Conservation (phyloP, 2,113 vertebrate species). For the Sinocyclocheilus rhinocerous region DNA sequence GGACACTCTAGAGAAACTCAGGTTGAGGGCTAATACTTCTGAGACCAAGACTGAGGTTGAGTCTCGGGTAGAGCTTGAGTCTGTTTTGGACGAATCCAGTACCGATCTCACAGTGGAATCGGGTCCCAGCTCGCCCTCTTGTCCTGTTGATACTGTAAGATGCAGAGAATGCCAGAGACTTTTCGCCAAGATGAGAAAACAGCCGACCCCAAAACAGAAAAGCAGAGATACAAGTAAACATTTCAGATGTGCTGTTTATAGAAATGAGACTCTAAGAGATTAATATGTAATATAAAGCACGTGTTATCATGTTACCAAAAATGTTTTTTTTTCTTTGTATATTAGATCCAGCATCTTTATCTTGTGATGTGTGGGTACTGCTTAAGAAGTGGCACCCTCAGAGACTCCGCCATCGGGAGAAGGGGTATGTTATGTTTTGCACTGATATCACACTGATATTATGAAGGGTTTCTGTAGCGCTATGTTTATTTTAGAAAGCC, state of each 20-base stretch:
- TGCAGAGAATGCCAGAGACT: conserved; percentile 37
- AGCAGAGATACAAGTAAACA: conserved; percentile 19
- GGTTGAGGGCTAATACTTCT: background rate
- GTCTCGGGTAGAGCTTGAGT: background rate
- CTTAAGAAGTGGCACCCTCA: conserved; percentile 38
- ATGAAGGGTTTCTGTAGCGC: background rate
- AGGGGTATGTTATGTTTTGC: conserved; percentile 9
- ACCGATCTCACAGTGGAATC: conserved; percentile 19
- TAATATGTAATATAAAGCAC: background rate
- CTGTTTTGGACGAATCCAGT: background rate
- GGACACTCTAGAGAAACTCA: conserved; percentile 21
- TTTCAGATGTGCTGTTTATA: background rate
- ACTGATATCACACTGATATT: background rate
- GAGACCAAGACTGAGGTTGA: background rate
- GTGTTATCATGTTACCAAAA: background rate
- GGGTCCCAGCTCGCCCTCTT: conserved; percentile 43
- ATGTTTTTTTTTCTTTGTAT: background rate
- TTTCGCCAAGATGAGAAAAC: conserved; percentile 39
- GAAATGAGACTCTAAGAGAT: background rate
- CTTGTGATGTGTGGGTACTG: conserved; percentile 52
- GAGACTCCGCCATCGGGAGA: background rate
- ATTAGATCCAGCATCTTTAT: conserved; percentile 49
- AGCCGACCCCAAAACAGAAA: background rate
- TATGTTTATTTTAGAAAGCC: background rate
- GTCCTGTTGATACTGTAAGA: background rate